Evolutionary conservation across 2,797 vertebrate species (phyloP).

Genomic region (Lemur catta): DNA sequence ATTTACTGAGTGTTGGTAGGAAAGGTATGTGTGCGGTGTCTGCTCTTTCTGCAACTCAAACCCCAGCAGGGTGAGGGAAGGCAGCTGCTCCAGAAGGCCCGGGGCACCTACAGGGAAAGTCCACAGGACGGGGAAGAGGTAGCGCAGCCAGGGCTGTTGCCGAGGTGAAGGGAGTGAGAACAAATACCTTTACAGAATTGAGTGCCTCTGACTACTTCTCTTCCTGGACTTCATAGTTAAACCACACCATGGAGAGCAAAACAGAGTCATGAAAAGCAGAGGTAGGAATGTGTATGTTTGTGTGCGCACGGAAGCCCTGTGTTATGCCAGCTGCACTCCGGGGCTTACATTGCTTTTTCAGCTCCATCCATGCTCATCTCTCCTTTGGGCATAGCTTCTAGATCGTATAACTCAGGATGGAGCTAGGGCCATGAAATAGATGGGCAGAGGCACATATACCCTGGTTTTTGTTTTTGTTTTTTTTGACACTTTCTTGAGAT

Average conservation of each 20-base stretch:
- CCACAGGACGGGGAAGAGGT: background rate
- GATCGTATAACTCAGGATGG: background rate
- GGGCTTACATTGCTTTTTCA: background rate
- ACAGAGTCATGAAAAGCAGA: background rate
- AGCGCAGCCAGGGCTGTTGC: background rate
- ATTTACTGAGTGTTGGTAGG: background rate
- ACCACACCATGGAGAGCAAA: background rate
- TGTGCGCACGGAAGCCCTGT: background rate
- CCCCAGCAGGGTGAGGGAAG: background rate
- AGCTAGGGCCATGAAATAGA: background rate
- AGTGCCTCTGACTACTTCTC: background rate
- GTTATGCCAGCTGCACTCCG: background rate
- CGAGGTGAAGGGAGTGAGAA: background rate
- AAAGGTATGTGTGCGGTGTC: background rate
- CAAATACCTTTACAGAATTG: background rate
- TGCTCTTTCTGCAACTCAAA: background rate
- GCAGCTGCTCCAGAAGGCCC: background rate
- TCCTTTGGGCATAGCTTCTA: background rate
- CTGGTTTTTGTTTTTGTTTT: background rate
- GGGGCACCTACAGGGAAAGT: background rate
- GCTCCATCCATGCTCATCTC: background rate
- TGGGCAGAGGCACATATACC: background rate
- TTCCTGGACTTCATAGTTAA: background rate
- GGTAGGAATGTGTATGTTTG: background rate
- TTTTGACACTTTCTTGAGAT: background rate